A percentile compares a stretch with the other conserved stretches of the same genome.
These are phyloP conservation scores for Micronycteris hirsuta DNA, from an alignment of 2,113 vertebrate genomes.

Conservation along the genomic window DNA sequence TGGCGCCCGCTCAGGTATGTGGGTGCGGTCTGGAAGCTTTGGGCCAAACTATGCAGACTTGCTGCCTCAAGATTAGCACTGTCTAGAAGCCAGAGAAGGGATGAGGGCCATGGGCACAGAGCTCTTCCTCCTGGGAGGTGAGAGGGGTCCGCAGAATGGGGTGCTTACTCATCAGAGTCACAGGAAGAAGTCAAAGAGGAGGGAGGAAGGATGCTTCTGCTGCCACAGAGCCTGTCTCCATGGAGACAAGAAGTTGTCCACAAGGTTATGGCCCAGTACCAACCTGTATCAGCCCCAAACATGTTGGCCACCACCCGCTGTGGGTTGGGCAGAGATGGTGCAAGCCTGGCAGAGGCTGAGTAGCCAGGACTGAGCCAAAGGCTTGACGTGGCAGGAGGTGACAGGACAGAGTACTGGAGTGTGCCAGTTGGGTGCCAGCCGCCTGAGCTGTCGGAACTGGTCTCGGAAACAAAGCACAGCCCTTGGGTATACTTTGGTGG, in stretches of 20 bases:
- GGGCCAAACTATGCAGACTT: slow-evolving; percentile 50
- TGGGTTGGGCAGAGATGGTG: slow-evolving; percentile 64
- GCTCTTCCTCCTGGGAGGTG: neutral
- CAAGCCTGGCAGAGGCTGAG: slow-evolving; percentile 53
- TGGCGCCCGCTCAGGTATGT: slow-evolving; percentile 61
- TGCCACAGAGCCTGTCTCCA: neutral
- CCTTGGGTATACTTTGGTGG: slow-evolving; percentile 36
- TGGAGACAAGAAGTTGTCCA: neutral
- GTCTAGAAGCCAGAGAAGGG: neutral
- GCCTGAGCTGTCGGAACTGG: slow-evolving; percentile 67
- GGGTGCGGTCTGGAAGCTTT: slow-evolving; percentile 57
- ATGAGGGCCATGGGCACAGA: neutral
- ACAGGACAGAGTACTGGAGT: slow-evolving; percentile 48
- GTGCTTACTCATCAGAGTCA: neutral
- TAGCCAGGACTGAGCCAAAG: slow-evolving; percentile 57
- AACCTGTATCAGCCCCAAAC: neutral
- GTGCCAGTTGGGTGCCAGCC: slow-evolving; percentile 66
- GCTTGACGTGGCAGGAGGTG: slow-evolving; percentile 71
- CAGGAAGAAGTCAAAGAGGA: neutral
- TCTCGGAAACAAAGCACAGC: slow-evolving; percentile 39
- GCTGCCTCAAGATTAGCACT: slow-evolving; percentile 32
- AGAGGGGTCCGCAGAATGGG: neutral
- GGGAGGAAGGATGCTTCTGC: no score
- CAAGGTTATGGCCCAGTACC: slow-evolving; percentile 10
- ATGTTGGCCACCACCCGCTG: slow-evolving; percentile 41